Evolutionary conservation across 2,888 invertebrate species (phyloP), one percentile per base, ranked within the genome.

Genomic region (Odontothrips loti): DNA sequence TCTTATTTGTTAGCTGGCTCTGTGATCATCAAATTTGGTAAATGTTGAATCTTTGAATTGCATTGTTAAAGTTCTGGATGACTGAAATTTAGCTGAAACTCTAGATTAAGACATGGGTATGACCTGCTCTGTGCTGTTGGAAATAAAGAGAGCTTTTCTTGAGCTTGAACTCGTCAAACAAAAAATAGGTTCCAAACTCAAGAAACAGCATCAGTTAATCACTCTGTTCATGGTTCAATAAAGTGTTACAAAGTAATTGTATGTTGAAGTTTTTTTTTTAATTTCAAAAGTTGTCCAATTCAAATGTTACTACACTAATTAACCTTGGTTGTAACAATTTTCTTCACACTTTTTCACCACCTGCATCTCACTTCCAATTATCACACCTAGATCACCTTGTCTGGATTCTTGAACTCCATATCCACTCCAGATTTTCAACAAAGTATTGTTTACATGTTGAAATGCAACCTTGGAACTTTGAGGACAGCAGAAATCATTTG

Each of bases 191-290:
- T 27, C 8, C 23, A 27, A 27, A 75, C 27, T 75, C 23, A 27
- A 75, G 27, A 9, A 27, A 27, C 23, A 27, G 68, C 68, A 23
- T 23, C 23, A 27, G 27, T 75, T 27, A 75, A 23, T 68, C n/a
- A 68, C 68, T 12, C 68, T 75, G 23, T 27, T 75, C 8, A 27
- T 12, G 68, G 68, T 75, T 75, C 12, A 75, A 75, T 75, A 75
- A 75, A 75, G 68, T 75, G 68, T 75, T 75, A 75, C 68, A 75
- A 75, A 75, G 68, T 75, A 75, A 23, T 9, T 27, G n/a, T 20
- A 58, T 2, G 1, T 15, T 17, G 15, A 58, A 12, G 68, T 23
- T 11, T 68, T 23, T 1, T 11, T 23, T 23, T 68, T 23, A 9
- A 6, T 68, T 2, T 63, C n/a, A n/a, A 1, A 63, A 2, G 27